A percentile compares a stretch with the other conserved stretches of the same genome.
phyloP scores from a whole-genome alignment of 2,888 invertebrate genomes.

The Hoplodrina ambigua region DNA sequence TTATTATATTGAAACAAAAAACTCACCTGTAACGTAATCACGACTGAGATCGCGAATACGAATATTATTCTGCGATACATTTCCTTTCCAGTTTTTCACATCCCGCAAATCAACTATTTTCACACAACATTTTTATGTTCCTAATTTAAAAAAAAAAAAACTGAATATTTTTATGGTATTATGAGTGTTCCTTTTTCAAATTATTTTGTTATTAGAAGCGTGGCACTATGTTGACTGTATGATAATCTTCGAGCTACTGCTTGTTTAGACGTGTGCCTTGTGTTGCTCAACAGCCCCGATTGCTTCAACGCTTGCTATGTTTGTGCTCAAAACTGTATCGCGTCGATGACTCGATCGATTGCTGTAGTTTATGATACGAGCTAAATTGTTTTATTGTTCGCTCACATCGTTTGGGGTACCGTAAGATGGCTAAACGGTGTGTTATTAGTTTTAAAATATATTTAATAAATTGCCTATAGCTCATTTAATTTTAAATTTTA shows the following conservation, averaged over 20 bases:
- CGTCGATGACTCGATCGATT: constrained; percentile 69
- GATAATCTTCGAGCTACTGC: constrained; percentile 70
- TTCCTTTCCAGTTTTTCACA: constrained; percentile 74
- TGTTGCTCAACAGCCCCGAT: constrained; percentile 72
- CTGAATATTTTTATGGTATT: constrained; percentile 13
- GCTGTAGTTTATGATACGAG: constrained; percentile 61
- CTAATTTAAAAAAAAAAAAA: constrained; percentile 28
- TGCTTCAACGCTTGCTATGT: constrained; percentile 76
- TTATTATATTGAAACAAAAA: constrained; percentile 1
- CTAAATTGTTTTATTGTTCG: constrained; percentile 69
- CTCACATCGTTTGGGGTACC: constrained; percentile 60
- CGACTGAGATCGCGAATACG: constrained; percentile 75
- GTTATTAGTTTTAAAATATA: not conserved
- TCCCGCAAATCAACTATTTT: constrained; percentile 76
- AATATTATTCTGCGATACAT: constrained; percentile 81
- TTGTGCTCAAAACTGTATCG: constrained; percentile 70
- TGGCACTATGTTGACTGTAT: constrained; percentile 63
- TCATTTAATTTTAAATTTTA: not conserved
- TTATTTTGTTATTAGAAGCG: constrained; percentile 35
- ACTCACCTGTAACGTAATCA: constrained; percentile 81
- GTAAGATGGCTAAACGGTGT: constrained; percentile 8
- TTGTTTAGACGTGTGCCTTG: constrained; percentile 71
- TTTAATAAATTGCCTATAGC: not conserved
- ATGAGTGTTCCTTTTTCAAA: constrained; percentile 17
- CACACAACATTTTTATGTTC: constrained; percentile 65